Base-by-base conservation (phyloP, 1,140 invertebrate species). In the Solen grandis region DNA sequence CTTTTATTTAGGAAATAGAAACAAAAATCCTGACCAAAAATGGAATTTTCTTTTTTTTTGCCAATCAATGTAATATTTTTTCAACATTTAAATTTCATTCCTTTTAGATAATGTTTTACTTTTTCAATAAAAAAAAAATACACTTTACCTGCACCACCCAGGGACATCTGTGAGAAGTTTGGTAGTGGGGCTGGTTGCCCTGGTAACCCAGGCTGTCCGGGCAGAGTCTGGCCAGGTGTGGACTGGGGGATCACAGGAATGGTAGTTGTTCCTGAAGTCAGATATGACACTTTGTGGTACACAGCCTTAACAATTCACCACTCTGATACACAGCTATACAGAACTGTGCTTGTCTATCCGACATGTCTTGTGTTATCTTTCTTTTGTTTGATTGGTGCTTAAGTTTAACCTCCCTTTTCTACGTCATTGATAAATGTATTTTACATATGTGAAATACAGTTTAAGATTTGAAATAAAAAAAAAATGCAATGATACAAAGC, bases 171-270 rank as follows among this genome's bases (percentile, higher is more conserved):
- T 38, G 84, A 66, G 29, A 81, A 80, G 41, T 78, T 85, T 29
- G 77, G 80, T 25, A 79, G 22, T 14, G 79, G 78, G 14, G 73
- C 35, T 8, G 79, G 74, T 8, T 59, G 66, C 4, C 63, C 5
- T 4, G 76, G 70, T 10, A 75, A 22, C 13, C 62, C 65, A 14
- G 22, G 27, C 22, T 50, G 60, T 14, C 70, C 63, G 33, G 52
- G 70, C 50, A 73, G 31, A 76, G 31, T 50, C 14, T 33, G 13
- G 33, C 69, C 50, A 14, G 25, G 16, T 8, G 60, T 62, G 0
- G 72, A 62, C 57, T 68, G 75, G 14, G 87, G 87, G 25, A 90
- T 83, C 10, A 89, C 87, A 27, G 89, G 88, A 82, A 90, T 90
- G 29, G 89, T 90, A 63, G 89, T 86, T 22, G 85, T 81, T n/a